Evolutionary conservation across 2,797 vertebrate genomes (phyloP), one percentile per base, ranked within the genome.

Genomic region (Momotus momota): DNA sequence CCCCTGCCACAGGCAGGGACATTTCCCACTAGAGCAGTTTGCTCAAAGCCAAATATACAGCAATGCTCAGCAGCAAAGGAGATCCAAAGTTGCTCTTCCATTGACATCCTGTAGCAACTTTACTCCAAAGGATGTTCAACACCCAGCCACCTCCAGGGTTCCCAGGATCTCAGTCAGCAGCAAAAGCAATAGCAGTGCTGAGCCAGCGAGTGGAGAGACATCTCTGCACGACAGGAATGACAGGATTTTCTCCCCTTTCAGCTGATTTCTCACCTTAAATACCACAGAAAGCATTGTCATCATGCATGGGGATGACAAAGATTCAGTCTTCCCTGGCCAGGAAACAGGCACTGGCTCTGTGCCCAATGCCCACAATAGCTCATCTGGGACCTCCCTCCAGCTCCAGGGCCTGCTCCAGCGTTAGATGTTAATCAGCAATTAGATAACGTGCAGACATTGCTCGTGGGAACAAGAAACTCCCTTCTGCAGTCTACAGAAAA

Each of bases 391-490:
- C 38, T 58, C 33, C 51, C 66, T 74, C 41, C 88, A 80, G 75
- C 85, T 83, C 48, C 91, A 78, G 61, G 79, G 61, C 45, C 41
- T 64, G 29, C 61, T 81, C 72, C 57, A 83, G 69, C 75, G 3
- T 35, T 31, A 58, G 85, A 79, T 62, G 66, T 79, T 94, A 86
- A 94, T 95, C 86, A 93, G 88, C 35, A 86, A 93, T 84, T 79
- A 95, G 90, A 86, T 26, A 95, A 91, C 0, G 8, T 73, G 80
- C 77, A 93, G 66, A 48, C 66, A 2, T 45, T 2, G 40, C 83
- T 95, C 70, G 23, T 48, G 90, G 88, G 80, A 93, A 86, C 22
- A 18, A 86, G 73, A 75, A 91, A 86, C 51, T 75, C 80, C 77
- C 41, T 81, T 48, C 62, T 81, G 57, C 46, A 52, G 38, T 4